phyloP scores from a whole-genome alignment of 2,797 vertebrate species.

The Acanthornis magna region DNA sequence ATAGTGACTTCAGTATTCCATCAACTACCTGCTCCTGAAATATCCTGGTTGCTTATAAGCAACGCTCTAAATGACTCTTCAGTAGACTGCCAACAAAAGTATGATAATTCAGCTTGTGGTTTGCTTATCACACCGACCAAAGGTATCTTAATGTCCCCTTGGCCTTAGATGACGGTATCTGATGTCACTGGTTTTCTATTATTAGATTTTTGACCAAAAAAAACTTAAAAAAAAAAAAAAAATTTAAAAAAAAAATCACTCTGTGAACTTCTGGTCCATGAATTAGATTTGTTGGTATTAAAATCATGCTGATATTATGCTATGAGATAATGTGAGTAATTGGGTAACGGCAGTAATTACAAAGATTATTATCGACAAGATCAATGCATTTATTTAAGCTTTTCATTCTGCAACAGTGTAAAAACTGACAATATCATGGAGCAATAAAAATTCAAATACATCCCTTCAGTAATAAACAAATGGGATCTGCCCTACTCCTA shows the following conservation, averaged over 20 bases:
- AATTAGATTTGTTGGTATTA: not conserved
- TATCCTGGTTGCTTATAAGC: not conserved
- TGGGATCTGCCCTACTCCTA: fast-evolving
- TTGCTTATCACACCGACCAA: not conserved
- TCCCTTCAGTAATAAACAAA: not conserved
- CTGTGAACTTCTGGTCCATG: not conserved
- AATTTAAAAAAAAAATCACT: not conserved
- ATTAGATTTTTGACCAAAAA: not conserved
- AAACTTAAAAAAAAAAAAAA: not conserved
- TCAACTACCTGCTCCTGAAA: not conserved
- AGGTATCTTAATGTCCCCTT: not conserved
- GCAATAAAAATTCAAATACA: not conserved
- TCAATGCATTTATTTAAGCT: not conserved
- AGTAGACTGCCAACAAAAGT: not conserved
- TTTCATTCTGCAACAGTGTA: not conserved
- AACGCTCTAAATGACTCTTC: not conserved
- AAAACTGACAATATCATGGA: not conserved
- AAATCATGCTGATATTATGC: not conserved
- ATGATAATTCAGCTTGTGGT: not conserved
- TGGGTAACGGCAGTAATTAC: not conserved
- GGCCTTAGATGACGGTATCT: not conserved
- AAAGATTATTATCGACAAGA: not conserved
- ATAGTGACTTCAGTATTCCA: not conserved
- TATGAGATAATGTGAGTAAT: not conserved
- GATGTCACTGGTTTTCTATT: not conserved